phyloP scores from a whole-genome alignment of 2,797 vertebrate genomes.

The Gila robusta region DNA sequence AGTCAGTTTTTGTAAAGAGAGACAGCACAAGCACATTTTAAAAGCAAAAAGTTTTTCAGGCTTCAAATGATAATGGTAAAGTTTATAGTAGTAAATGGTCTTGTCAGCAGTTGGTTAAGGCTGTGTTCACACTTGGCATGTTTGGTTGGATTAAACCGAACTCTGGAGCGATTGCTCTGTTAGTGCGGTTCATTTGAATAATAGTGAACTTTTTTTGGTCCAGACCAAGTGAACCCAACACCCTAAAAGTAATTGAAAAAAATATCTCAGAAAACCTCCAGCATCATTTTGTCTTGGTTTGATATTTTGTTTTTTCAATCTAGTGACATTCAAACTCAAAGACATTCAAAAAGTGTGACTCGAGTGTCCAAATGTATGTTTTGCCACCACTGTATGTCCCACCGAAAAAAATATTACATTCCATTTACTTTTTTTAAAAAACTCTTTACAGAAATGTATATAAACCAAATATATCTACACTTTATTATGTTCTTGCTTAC shows the following conservation, averaged over 20 bases:
- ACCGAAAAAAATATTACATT: conserved; percentile 65
- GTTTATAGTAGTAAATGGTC: background rate
- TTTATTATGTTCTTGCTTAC: conserved; percentile 74
- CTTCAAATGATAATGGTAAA: background rate
- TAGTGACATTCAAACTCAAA: background rate
- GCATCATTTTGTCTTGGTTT: conserved; percentile 8
- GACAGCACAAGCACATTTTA: background rate
- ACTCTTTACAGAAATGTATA: conserved; percentile 79
- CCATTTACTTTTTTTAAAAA: conserved; percentile 64
- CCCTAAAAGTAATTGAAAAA: background rate
- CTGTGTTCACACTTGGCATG: background rate
- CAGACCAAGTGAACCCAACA: too few species aligned
- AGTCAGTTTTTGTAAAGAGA: background rate
- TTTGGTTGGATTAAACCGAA: background rate
- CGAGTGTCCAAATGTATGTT: conserved; percentile 4
- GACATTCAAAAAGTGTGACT: conserved; percentile 1
- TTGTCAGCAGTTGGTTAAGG: background rate
- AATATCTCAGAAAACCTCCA: background rate
- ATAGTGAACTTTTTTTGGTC: background rate
- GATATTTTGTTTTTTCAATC: background rate
- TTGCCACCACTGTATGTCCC: conserved; percentile 60
- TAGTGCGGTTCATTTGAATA: background rate
- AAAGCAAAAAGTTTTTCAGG: background rate
- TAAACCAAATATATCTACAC: conserved; percentile 71
- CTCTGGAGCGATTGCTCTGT: background rate